Evolutionary conservation across 2,888 invertebrate species (phyloP).

Genomic region (Chirona hameri): DNA sequence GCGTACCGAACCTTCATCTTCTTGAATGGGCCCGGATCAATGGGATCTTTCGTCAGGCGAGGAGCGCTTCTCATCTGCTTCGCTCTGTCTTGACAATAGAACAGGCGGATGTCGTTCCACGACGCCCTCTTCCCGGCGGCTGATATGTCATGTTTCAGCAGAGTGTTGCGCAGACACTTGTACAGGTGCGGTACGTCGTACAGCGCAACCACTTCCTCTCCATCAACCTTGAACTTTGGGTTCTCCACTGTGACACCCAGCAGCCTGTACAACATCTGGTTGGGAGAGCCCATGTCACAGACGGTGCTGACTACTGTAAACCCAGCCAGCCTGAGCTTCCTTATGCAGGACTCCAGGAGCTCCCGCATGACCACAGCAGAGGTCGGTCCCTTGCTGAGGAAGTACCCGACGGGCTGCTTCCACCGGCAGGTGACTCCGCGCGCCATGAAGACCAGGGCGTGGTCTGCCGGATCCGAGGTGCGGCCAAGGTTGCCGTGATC

Average conservation of each 20-base stretch:
- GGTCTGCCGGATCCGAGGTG: neutral
- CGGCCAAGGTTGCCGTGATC: neutral
- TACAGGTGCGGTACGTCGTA: neutral
- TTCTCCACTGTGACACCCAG: neutral
- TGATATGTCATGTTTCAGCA: too few relatives aligned
- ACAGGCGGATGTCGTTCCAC: too few relatives aligned
- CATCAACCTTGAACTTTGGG: neutral
- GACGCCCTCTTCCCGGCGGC: too few relatives aligned
- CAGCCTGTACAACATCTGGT: neutral
- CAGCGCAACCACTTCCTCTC: neutral
- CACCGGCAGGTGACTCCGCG: neutral
- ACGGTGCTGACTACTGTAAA: neutral
- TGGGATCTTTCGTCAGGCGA: too few relatives aligned
- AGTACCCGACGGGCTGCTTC: too few relatives aligned
- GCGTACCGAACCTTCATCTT: too few relatives aligned
- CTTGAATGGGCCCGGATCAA: too few relatives aligned
- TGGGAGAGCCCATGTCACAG: neutral
- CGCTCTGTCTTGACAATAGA: too few relatives aligned
- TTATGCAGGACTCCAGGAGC: neutral
- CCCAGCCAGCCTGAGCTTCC: neutral
- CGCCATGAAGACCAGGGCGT: neutral
- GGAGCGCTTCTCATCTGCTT: too few relatives aligned
- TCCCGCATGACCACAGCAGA: neutral
- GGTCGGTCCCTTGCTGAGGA: neutral
- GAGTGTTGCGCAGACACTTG: neutral